phyloP scores from a whole-genome alignment of 2,888 invertebrate genomes.

The Leptinotarsa juncta region DNA sequence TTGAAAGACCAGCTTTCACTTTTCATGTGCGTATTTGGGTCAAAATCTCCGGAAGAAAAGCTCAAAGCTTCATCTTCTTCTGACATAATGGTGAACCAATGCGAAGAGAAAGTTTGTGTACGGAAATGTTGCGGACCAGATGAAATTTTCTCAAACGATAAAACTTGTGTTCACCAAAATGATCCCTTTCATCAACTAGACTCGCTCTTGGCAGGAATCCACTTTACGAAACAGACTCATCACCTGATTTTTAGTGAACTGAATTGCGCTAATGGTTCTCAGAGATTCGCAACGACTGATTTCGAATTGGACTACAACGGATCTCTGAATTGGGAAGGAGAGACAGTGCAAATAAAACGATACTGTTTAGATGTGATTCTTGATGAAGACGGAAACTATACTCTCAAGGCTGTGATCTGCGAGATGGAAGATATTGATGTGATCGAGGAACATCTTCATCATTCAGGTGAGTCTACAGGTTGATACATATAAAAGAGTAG shows the following conservation, averaged over 20 bases:
- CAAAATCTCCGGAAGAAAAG: not conserved
- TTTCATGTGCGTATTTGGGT: slow-evolving; percentile 1
- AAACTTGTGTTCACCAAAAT: not conserved
- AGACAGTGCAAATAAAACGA: not conserved
- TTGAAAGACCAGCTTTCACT: not conserved
- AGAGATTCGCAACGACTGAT: slow-evolving; percentile 17
- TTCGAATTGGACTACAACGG: slow-evolving; percentile 16
- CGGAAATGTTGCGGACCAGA: slow-evolving; percentile 44
- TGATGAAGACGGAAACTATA: not conserved
- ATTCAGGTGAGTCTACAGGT: not conserved
- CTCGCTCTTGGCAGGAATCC: not conserved
- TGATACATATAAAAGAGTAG: too few species aligned
- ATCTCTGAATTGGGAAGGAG: not conserved
- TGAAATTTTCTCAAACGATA: slow-evolving; percentile 29
- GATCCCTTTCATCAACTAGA: not conserved
- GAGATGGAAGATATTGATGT: slow-evolving; percentile 8
- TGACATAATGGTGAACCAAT: not conserved
- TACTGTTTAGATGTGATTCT: slow-evolving; percentile 9
- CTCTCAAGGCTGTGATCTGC: not conserved
- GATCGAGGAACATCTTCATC: not conserved
- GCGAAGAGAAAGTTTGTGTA: slow-evolving; percentile 14
- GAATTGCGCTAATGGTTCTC: slow-evolving; percentile 12
- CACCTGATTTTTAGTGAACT: slow-evolving; percentile 22
- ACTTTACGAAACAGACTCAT: slow-evolving; percentile 16
- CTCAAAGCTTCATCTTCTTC: not conserved